phyloP scores from a whole-genome alignment of 2,888 invertebrate genomes.

The Aleiodes alternator region DNA sequence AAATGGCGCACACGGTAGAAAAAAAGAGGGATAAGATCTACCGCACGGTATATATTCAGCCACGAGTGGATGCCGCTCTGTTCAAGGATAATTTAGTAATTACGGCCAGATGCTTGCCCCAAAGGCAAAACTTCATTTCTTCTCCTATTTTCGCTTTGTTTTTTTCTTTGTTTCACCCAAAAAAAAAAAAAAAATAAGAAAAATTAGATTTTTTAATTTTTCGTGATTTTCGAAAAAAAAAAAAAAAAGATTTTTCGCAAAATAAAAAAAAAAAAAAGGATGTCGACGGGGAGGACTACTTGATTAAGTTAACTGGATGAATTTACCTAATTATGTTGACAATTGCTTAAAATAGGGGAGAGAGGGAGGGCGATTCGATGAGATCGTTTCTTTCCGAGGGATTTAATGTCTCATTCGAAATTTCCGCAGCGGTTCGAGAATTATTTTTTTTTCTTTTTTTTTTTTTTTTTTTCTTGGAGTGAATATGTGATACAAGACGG shows the following conservation, averaged over 20 bases:
- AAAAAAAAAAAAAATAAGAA: too few species aligned
- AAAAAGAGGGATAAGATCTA: slow-evolving; percentile 39
- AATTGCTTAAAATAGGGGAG: too few species aligned
- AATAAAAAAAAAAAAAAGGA: too few species aligned
- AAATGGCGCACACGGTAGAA: slow-evolving; percentile 39
- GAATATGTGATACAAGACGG: too few species aligned
- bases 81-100: slow-evolving; percentile 74
- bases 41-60: slow-evolving; percentile 33
- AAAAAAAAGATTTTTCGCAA: too few species aligned
- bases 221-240: too few species aligned
- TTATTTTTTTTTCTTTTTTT: too few species aligned
- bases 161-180: not conserved
- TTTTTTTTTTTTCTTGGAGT: not conserved
- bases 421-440: not conserved
- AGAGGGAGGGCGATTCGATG: too few species aligned
- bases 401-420: not conserved
- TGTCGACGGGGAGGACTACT: too few species aligned
- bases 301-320: too few species aligned
- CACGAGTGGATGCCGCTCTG: slow-evolving; percentile 62
- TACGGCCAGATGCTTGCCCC: slow-evolving; percentile 72
- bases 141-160: slow-evolving; percentile 8
- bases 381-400: not conserved
- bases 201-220: too few species aligned
- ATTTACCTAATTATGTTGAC: too few species aligned
- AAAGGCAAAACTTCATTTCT: slow-evolving; percentile 53